phyloP scores from a whole-genome alignment of 1,140 invertebrate genomes.

The Polypedilum vanderplanki region DNA sequence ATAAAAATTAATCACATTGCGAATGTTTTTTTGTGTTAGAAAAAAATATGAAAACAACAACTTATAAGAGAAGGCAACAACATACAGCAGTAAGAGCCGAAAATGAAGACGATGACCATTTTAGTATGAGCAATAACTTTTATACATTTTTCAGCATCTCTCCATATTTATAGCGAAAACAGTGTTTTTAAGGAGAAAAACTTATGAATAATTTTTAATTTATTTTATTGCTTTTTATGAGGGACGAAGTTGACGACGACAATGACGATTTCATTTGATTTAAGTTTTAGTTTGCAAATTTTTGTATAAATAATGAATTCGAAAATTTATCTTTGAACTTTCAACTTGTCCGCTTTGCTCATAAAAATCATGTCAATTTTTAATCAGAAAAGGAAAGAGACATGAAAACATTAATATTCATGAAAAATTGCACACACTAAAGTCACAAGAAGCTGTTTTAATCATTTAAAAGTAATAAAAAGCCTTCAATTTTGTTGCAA shows the following conservation, averaged over 20 bases:
- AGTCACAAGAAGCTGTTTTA: too few species aligned
- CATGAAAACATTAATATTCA: too few species aligned
- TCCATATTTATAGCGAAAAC: constrained; percentile 13
- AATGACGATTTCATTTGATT: not conserved
- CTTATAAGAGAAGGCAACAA: not conserved
- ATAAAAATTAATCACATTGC: constrained; percentile 19
- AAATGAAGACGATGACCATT: not conserved
- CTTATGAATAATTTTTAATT: not conserved
- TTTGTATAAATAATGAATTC: too few species aligned
- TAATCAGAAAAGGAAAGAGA: too few species aligned
- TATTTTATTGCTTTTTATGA: constrained; percentile 12
- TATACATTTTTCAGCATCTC: not conserved
- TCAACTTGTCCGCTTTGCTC: too few species aligned
- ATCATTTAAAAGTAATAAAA: too few species aligned
- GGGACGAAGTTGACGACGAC: not conserved
- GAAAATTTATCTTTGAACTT: too few species aligned
- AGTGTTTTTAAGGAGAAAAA: not conserved
- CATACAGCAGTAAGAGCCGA: not conserved
- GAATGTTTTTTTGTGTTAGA: not conserved
- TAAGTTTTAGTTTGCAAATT: not conserved
- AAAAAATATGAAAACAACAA: not conserved
- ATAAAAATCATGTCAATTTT: too few species aligned
- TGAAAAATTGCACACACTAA: too few species aligned
- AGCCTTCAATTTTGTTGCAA: too few species aligned
- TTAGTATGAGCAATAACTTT: not conserved